Conservation (phyloP, 2,797 vertebrate genomes). For the Lophura swinhoii region DNA sequence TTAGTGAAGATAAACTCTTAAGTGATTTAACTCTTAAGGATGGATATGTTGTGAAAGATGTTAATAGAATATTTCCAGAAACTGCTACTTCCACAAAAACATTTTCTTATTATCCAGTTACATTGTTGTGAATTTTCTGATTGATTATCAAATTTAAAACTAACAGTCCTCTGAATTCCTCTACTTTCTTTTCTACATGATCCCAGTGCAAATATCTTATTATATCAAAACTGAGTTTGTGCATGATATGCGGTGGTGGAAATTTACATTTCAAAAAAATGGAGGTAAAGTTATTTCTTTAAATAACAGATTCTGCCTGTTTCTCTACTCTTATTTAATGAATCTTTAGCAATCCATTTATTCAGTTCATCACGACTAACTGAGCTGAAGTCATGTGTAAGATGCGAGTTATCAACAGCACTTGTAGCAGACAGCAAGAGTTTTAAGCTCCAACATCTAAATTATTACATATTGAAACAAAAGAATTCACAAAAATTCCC, state of each 20-base stretch:
- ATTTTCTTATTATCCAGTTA: background rate
- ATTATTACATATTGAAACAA: background rate
- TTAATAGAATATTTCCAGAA: background rate
- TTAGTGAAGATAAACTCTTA: background rate
- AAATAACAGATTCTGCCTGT: background rate
- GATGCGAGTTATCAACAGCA: background rate
- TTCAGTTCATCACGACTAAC: background rate
- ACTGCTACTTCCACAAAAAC: background rate
- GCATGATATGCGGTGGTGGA: background rate
- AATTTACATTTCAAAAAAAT: background rate
- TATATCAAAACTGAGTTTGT: background rate
- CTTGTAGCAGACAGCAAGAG: rapidly evolving
- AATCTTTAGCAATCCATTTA: background rate
- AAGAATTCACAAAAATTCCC: background rate
- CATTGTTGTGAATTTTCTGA: background rate
- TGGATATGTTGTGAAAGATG: background rate
- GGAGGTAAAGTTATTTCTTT: background rate
- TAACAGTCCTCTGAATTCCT: background rate
- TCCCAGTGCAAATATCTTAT: background rate
- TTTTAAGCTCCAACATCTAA: background rate
- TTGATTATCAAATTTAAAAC: background rate
- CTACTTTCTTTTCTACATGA: background rate
- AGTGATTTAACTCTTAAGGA: background rate
- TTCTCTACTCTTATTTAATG: background rate
- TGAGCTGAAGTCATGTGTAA: background rate